phyloP scores from a whole-genome alignment of 2,888 invertebrate species.

The Galeruca laticollis region DNA sequence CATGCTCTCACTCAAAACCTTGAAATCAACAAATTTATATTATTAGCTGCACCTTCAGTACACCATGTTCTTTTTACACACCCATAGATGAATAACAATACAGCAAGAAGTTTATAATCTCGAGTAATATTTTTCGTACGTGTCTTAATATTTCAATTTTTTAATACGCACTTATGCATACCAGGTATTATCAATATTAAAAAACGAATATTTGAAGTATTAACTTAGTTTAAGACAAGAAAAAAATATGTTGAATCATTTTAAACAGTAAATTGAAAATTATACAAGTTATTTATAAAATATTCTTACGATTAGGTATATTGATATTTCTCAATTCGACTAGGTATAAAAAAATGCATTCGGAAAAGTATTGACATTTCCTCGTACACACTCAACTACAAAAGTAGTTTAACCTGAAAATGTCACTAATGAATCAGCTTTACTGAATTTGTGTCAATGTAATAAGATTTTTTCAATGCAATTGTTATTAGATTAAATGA shows the following conservation, averaged over 20 bases:
- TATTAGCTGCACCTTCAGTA: conserved; percentile 4
- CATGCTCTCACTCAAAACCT: too few relatives aligned
- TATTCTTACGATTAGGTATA: too few relatives aligned
- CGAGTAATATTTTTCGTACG: not conserved
- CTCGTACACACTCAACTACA: conserved; percentile 8
- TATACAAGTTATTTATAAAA: too few relatives aligned
- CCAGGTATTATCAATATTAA: too few relatives aligned
- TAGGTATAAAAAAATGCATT: too few relatives aligned
- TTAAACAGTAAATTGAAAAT: too few relatives aligned
- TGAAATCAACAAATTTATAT: conserved; percentile 8
- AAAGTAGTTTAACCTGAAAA: conserved; percentile 46
- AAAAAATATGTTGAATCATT: too few relatives aligned
- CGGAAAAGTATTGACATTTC: not conserved
- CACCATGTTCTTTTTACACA: not conserved
- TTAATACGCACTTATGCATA: too few relatives aligned
- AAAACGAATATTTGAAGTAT: too few relatives aligned
- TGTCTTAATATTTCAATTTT: not conserved
- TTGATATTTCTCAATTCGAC: too few relatives aligned
- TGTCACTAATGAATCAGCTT: conserved; percentile 49
- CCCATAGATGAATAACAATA: conserved; percentile 1
- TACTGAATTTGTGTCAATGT: conserved; percentile 50
- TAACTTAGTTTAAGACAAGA: too few relatives aligned
- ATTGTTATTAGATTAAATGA: conserved; percentile 32
- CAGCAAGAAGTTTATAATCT: not conserved
- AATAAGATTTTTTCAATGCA: conserved; percentile 37